Percentiles rank a stretch among this genome's conserved stretches.
Conservation (phyloP, 2,113 vertebrate genomes). For the Ivindomyrus marchei region DNA sequence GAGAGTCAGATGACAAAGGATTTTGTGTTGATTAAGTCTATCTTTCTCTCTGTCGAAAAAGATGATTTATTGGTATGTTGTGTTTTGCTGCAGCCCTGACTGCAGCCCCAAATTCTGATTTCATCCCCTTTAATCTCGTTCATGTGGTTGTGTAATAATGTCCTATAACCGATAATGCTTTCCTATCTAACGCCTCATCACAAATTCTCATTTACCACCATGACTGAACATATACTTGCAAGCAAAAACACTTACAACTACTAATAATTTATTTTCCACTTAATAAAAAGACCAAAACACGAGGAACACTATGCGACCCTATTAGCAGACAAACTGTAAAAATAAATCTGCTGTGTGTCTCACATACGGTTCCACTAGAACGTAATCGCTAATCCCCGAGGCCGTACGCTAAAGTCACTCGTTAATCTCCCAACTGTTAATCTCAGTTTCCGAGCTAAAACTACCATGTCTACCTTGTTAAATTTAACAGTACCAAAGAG, state of each 20-base stretch:
- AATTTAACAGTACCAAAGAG: conserved; percentile 1
- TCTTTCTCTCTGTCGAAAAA: not conserved
- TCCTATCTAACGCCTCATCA: not conserved
- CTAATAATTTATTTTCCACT: not conserved
- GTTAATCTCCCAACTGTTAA: not conserved
- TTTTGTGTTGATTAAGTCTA: not conserved
- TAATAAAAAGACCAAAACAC: not conserved
- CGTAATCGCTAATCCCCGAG: not conserved
- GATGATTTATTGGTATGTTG: not conserved
- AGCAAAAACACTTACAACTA: not conserved
- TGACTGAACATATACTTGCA: not conserved
- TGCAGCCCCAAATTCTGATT: not conserved
- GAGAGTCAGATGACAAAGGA: not conserved
- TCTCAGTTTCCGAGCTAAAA: not conserved
- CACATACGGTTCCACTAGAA: not conserved
- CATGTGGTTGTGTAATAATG: not conserved
- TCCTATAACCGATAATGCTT: not conserved
- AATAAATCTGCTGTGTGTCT: not conserved
- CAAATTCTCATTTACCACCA: not conserved
- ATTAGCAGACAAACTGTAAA: not conserved
- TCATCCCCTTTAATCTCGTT: not conserved
- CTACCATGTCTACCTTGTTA: not conserved
- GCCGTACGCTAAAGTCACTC: not conserved
- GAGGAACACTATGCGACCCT: not conserved
- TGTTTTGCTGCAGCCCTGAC: not conserved